Conservation (phyloP, 2,797 vertebrate genomes). For the Cyclopterus lumpus region DNA sequence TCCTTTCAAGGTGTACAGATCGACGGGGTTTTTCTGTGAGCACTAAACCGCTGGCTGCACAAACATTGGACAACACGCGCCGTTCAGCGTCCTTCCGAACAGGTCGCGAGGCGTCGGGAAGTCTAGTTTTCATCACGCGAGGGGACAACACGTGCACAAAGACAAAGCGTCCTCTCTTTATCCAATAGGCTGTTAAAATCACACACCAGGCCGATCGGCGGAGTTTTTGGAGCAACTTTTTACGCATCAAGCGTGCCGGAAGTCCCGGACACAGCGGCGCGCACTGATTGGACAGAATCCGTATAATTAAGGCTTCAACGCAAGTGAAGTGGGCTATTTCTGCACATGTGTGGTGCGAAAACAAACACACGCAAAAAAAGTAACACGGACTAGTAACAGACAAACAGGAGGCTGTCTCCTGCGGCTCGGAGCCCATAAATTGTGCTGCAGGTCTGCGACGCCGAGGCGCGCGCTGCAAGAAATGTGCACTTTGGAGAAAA, state of each 20-base stretch:
- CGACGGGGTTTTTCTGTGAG: conserved; percentile 75
- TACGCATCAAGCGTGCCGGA: background rate
- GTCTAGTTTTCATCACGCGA: background rate
- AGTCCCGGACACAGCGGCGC: background rate
- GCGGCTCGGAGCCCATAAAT: conserved; percentile 79
- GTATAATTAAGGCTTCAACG: conserved; percentile 78
- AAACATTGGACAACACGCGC: conserved; percentile 74
- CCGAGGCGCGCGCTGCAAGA: conserved; percentile 51
- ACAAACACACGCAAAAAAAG: conserved; percentile 80
- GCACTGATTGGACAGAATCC: background rate
- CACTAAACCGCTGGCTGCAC: conserved; percentile 81
- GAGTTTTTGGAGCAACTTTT: background rate
- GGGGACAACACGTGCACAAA: background rate
- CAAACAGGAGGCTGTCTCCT: conserved; percentile 80
- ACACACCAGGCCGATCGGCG: no score
- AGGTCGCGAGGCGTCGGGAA: conserved; percentile 1
- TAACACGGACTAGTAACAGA: conserved; percentile 76
- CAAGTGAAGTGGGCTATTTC: conserved; percentile 76
- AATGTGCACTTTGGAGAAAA: conserved; percentile 3
- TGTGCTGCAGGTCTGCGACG: conserved; percentile 68
- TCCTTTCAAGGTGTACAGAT: conserved; percentile 80
- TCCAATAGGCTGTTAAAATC: no score
- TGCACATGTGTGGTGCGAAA: conserved; percentile 71
- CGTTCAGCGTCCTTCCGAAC: conserved; percentile 30
- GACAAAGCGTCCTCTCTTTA: background rate